A percentile compares a stretch with the other conserved stretches of the same genome.
These are phyloP conservation scores for Chlorops oryzae DNA, from an alignment of 1,140 invertebrate genomes.

Conservation along the genomic window DNA sequence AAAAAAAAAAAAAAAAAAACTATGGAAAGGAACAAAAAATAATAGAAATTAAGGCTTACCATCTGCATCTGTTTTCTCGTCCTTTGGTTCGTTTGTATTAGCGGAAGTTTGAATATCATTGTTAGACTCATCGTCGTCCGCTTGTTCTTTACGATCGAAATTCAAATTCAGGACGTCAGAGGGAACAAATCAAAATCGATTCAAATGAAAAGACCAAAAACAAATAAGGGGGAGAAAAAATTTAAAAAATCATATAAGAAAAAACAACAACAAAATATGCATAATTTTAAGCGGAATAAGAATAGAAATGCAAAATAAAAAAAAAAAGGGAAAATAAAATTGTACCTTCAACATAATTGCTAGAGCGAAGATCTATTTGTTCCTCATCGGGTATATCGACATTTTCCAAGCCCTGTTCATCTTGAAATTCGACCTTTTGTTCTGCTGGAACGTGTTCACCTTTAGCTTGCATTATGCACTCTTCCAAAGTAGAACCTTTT, in stretches of 20 bases:
- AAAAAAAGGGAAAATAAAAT: conserved; percentile 4
- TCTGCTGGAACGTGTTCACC: conserved; percentile 48
- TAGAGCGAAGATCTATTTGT: conserved; percentile 10
- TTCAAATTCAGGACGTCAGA: neutral
- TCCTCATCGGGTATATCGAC: conserved; percentile 28
- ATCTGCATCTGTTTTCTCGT: conserved; percentile 46
- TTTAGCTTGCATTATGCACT: conserved; percentile 55
- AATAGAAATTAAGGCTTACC: conserved; percentile 31
- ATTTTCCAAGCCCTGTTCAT: conserved; percentile 38
- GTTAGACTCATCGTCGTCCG: conserved; percentile 8
- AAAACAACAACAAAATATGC: neutral
- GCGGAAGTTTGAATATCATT: too few species aligned
- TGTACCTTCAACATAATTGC: conserved; percentile 32
- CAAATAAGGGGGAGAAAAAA: conserved; percentile 15
- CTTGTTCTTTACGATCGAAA: too few species aligned
- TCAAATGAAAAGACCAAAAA: conserved; percentile 23
- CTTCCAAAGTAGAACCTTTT: conserved; percentile 55
- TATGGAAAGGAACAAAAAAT: neutral
- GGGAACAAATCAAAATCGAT: conserved; percentile 21
- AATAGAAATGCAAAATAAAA: conserved; percentile 14
- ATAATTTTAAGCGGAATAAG: too few species aligned
- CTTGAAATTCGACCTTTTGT: conserved; percentile 49
- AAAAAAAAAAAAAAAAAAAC: too few species aligned
- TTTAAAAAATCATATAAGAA: conserved; percentile 3
- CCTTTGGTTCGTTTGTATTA: conserved; percentile 23